Conservation (phyloP, 2,797 vertebrate genomes). For the Siniperca scherzeri region DNA sequence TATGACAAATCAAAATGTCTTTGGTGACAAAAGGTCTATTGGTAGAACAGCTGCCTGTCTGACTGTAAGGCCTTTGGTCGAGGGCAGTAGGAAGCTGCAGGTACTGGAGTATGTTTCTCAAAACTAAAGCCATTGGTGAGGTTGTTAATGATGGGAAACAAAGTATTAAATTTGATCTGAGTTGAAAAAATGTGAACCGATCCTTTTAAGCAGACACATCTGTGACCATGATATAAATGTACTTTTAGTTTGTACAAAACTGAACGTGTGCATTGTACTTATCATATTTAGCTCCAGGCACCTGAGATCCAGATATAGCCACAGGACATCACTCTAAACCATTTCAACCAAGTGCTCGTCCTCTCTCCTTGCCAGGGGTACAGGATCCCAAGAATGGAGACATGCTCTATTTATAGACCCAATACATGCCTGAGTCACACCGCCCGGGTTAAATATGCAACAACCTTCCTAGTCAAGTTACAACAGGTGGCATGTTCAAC, state of each 20-base stretch:
- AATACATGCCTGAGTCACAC: conserved; percentile 47
- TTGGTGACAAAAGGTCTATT: not conserved
- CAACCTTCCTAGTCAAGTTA: conserved; percentile 36
- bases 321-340: conserved; percentile 11
- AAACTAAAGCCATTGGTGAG: not conserved
- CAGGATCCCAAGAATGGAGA: conserved; percentile 39
- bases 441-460: conserved; percentile 39
- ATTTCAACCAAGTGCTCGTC: not conserved
- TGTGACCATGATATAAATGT: conserved; percentile 7
- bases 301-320: conserved; percentile 57
- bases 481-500: conserved; percentile 5
- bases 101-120: not conserved
- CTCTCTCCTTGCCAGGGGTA: conserved; percentile 26
- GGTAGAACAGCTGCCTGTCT: not conserved
- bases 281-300: conserved; percentile 8
- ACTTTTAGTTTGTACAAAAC: not conserved
- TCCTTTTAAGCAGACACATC: not conserved
- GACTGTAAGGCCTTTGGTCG: not conserved
- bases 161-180: not conserved
- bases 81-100: not conserved
- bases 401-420: conserved; percentile 68
- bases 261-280: not conserved
- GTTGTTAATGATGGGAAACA: not conserved
- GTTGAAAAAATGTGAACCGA: not conserved
- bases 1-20: not conserved